phyloP scores from a whole-genome alignment of 2,113 vertebrate species.

The Dromas ardeola region DNA sequence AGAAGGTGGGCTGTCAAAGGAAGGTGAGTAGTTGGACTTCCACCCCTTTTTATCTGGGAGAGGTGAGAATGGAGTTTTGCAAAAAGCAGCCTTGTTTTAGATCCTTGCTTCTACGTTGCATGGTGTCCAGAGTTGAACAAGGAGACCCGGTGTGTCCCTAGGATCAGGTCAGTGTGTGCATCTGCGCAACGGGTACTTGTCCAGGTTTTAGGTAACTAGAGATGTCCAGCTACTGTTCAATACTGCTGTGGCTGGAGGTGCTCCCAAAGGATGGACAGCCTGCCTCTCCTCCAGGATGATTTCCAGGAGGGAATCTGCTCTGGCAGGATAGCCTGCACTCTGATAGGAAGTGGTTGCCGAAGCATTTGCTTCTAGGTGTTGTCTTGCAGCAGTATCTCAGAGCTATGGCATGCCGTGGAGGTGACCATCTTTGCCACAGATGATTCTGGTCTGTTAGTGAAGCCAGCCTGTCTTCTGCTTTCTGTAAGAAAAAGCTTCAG shows the following conservation, averaged over 20 bases:
- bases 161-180: not conserved
- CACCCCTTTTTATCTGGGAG: not conserved
- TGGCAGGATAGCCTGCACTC: not conserved
- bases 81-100: not conserved
- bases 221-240: not conserved
- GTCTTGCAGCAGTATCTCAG: not conserved
- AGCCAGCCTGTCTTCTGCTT: not conserved
- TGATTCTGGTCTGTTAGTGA: not conserved
- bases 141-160: not conserved
- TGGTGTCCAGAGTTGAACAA: not conserved
- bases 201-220: not conserved
- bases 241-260: not conserved
- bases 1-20: constrained; percentile 84
- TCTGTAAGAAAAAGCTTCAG: not conserved
- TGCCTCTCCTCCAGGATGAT: not conserved
- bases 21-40: constrained; percentile 72
- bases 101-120: not conserved
- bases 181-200: not conserved
- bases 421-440: not conserved
- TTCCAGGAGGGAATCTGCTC: not conserved
- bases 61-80: not conserved
- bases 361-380: not conserved
- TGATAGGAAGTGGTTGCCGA: not conserved
- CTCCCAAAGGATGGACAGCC: not conserved
- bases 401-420: not conserved